A percentile compares a stretch with the other conserved stretches of the same genome.
phyloP scores from a whole-genome alignment of 2,888 invertebrate species.

The Sinodicranocentrus sp. region DNA sequence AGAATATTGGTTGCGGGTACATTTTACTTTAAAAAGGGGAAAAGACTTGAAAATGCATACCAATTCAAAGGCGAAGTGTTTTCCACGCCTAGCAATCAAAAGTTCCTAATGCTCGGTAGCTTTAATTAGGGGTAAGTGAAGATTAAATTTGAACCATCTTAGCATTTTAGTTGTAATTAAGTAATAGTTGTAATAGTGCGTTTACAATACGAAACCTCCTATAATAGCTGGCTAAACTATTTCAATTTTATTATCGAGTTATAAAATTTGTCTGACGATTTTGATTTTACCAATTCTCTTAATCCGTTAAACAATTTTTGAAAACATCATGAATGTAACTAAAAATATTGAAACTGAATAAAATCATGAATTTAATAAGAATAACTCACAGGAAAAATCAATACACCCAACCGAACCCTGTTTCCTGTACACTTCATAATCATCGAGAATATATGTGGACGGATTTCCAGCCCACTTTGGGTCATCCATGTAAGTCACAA shows the following conservation, averaged over 20 bases:
- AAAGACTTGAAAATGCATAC: conserved; percentile 67
- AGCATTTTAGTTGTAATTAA: too few species aligned
- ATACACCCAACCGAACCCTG: conserved; percentile 38
- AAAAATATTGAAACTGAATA: conserved; percentile 12
- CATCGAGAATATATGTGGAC: conserved; percentile 7
- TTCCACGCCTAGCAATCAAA: conserved; percentile 69
- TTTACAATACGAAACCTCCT: too few species aligned
- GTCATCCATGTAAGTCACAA: conserved; percentile 3
- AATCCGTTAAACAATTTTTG: too few species aligned
- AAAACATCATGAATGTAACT: too few species aligned
- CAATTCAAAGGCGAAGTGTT: conserved; percentile 63
- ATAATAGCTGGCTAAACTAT: too few species aligned
- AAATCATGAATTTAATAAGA: conserved; percentile 25
- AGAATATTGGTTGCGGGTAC: conserved; percentile 61
- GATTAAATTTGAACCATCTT: too few species aligned
- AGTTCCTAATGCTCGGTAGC: conserved; percentile 71
- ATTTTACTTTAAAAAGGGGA: conserved; percentile 51
- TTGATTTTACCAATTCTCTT: too few species aligned
- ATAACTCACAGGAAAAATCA: conserved; percentile 30
- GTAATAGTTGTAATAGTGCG: too few species aligned
- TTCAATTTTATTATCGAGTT: too few species aligned
- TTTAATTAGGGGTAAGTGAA: conserved; percentile 55
- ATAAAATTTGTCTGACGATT: too few species aligned
- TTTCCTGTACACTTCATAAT: conserved; percentile 33
- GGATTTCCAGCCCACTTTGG: conserved; percentile 24